Conservation (phyloP, 1,140 invertebrate species). For the Acromyrmex heyeri region DNA sequence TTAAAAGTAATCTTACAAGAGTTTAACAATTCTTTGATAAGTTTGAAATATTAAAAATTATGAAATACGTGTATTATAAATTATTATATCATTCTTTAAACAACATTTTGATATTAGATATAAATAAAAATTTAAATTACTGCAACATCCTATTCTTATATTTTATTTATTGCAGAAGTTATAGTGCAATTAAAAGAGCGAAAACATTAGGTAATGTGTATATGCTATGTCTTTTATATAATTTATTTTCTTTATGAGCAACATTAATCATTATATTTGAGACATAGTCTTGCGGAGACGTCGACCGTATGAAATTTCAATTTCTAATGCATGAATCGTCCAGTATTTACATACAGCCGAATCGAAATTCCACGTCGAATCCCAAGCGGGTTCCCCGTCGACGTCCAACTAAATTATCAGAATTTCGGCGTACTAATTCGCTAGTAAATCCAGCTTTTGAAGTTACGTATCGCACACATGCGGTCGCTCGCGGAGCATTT, state of each 20-base stretch:
- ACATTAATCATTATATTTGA: background rate
- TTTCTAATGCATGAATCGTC: conserved; percentile 52
- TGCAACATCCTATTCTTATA: background rate
- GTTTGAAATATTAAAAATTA: background rate
- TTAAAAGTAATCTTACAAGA: background rate
- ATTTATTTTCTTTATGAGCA: background rate
- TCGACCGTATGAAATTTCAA: conserved; percentile 3
- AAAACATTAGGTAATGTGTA: background rate
- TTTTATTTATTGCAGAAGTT: background rate
- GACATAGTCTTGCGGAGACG: background rate
- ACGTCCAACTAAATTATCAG: conserved; percentile 62
- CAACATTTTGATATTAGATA: background rate
- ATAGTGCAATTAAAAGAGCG: background rate
- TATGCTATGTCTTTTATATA: background rate
- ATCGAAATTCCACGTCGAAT: conserved; percentile 56
- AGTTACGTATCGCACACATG: conserved; percentile 57
- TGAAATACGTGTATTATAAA: background rate
- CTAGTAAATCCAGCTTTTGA: conserved; percentile 57
- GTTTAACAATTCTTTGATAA: background rate
- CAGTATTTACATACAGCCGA: conserved; percentile 28
- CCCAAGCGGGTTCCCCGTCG: conserved; percentile 39
- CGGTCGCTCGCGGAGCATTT: conserved; percentile 47
- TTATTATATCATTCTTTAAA: background rate
- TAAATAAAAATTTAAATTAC: background rate
- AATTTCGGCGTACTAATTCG: conserved; percentile 58